Evolutionary conservation across 2,113 vertebrate species (phyloP).

Genomic region (Anser cygnoides): DNA sequence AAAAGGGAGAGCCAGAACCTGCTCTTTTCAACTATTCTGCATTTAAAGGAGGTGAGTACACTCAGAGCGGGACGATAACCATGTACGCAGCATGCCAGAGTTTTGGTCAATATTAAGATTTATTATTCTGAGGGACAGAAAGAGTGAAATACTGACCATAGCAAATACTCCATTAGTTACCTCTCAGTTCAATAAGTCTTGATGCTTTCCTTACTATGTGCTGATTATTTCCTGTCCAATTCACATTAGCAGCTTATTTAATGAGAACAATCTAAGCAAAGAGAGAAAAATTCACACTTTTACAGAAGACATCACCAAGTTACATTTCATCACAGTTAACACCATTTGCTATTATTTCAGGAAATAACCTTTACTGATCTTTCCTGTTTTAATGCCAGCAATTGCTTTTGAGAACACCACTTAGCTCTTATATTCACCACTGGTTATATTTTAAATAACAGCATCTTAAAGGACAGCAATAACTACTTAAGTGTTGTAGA

Average conservation of each 20-base stretch:
- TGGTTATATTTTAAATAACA: slow-evolving; percentile 45
- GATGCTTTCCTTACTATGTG: slow-evolving; percentile 42
- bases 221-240: slow-evolving; percentile 61
- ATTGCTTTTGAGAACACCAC: slow-evolving; percentile 39
- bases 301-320: slow-evolving; percentile 36
- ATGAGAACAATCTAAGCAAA: slow-evolving; percentile 59
- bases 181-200: slow-evolving; percentile 51
- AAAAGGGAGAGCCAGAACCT: background rate
- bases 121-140: slow-evolving; percentile 26
- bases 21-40: background rate
- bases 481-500: slow-evolving; percentile 26
- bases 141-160: slow-evolving; percentile 46
- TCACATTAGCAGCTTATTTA: slow-evolving; percentile 65
- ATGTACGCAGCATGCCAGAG: background rate
- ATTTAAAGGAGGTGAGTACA: background rate
- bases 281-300: slow-evolving; percentile 43
- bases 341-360: slow-evolving; percentile 54
- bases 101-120: slow-evolving; percentile 53
- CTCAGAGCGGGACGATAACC: background rate
- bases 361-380: slow-evolving; percentile 65
- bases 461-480: slow-evolving; percentile 47
- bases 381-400: slow-evolving; percentile 54
- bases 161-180: slow-evolving; percentile 59
- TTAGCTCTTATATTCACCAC: slow-evolving; percentile 10
- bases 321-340: slow-evolving; percentile 60